Base-by-base conservation (phyloP, 64 coral and sea anemone species). In the Astreopora myriophthalma region DNA sequence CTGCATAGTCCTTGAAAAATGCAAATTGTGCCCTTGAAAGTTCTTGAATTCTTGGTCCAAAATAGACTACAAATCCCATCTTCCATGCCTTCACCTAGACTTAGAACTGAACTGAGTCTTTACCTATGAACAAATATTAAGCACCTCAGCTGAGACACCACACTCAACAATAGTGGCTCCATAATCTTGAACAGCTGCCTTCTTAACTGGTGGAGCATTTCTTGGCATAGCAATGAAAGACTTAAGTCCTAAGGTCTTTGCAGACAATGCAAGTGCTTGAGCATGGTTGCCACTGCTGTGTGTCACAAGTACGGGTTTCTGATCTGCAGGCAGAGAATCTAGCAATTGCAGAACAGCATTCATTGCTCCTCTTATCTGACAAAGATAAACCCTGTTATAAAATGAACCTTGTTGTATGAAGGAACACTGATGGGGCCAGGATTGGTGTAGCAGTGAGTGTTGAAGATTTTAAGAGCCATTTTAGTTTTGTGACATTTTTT, bases 201-300 rank as follows among this genome's bases (percentile, higher is more conserved):
- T 99, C 71, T 99, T 99, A 6, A 99, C 92, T 34, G 28, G 44
- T 34, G 97, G 91, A 22, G 97, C 97, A 93, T 86, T 95, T 25
- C 25, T 25, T 8, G 97, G 97, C 94, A 99, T 96, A 17, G 92
- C 97, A 76, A 99, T 99, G 60, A 68, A 78, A 30, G 97, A 94
- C 67, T 77, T 73, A 64, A 99, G 91, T 73, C 84, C 88, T 64
- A 71, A 90, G 10, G 92, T 34, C 55, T 94, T 95, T 14, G 97
- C 91, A 74, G 97, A 91, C 30, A 99, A 74, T 11, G 97, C 93
- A 49, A 99, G 63, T 27, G 97, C 97, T 48, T 99, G 97, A 0
- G 86, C 97, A 57, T 99, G 97, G 35, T 99, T 99, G n/a, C 97
- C 97, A 85, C 97, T 99, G 29, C 97, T 99, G 75, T 99, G 94